Evolutionary conservation across 1,140 invertebrate genomes (phyloP), one percentile per base, ranked within the genome.

Genomic region (Drosophila serrata): DNA sequence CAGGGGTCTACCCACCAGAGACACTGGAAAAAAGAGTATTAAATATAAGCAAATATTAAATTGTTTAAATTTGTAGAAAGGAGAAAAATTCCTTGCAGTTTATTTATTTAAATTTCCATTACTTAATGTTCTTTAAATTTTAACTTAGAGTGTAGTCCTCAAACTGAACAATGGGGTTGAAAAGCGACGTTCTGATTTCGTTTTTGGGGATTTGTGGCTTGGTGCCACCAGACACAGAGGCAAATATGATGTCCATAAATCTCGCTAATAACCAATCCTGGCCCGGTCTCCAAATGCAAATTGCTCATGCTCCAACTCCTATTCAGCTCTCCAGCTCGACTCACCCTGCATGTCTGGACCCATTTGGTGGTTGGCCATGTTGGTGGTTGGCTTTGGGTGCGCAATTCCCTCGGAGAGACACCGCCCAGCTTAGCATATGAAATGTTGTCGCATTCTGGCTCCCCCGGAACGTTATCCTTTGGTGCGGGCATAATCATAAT

Each of bases 251-350:
- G 46, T 48, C 46, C 46, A 48, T 48, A 48, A 48, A 48, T 48
- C 46, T 49, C 11, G 46, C 27, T 90, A 82, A 91, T 92, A 91
- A 82, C 85, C 91, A 92, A 92, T 92, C 87, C 75, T 43, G 53
- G 68, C 45, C 57, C 59, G 68, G 78, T 74, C 51, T 84, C 68
- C 65, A 81, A 87, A 92, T 92, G 87, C 91, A 92, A 92, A 92
- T 92, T 92, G 90, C 73, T 77, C 74, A 76, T 78, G 65, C 63
- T 60, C 56, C 51, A 31, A 22, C 49, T 35, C 31, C n/a, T n/a
- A n/a, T n/a, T n/a, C n/a, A n/a, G n/a, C n/a, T n/a, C n/a, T n/a
- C n/a, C n/a, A n/a, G n/a, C 22, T 46, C 17, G 39, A n/a, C 58
- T n/a, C 43, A 33, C 51, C 40, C 31, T 45, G 19, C 60, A 12